Evolutionary conservation across 2,797 vertebrate species (phyloP).

Genomic region (Australoheros facetus): DNA sequence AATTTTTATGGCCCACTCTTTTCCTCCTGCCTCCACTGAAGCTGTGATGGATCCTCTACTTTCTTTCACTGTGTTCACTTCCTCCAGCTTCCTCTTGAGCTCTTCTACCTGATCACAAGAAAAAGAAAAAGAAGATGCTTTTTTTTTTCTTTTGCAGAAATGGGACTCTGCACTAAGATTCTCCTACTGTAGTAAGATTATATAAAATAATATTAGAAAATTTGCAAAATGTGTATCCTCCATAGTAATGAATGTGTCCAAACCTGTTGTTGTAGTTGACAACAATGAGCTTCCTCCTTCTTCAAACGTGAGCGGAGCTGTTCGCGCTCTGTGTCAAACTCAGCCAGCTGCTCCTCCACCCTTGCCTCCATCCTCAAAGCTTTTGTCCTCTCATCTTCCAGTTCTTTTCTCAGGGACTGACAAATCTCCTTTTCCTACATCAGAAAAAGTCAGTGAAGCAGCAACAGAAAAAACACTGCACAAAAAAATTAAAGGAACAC

Average conservation of each 20-base stretch:
- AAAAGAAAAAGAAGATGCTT: neutral
- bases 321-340: conserved; percentile 96
- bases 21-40: conserved; percentile 26
- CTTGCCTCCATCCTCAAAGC: conserved; percentile 92
- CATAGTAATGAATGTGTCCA: neutral
- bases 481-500: no score
- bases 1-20: conserved; percentile 51
- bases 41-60: neutral
- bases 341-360: conserved; percentile 93
- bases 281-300: conserved; percentile 90
- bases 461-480: neutral
- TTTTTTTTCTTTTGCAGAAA: neutral
- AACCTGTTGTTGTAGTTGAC: conserved; percentile 86
- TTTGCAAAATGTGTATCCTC: neutral
- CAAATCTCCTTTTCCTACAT: conserved; percentile 82
- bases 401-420: conserved; percentile 84
- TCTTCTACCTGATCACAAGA: conserved; percentile 81
- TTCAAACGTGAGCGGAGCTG: conserved; percentile 91
- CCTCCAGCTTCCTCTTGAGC: conserved; percentile 83
- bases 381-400: conserved; percentile 87
- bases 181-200: no score
- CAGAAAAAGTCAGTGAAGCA: neutral
- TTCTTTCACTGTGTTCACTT: conserved; percentile 57
- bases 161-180: neutral
- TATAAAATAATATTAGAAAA: neutral